Evolutionary conservation across 2,888 invertebrate genomes (phyloP), one percentile per base, ranked within the genome.

Genomic region (Invenusta paracnida): DNA sequence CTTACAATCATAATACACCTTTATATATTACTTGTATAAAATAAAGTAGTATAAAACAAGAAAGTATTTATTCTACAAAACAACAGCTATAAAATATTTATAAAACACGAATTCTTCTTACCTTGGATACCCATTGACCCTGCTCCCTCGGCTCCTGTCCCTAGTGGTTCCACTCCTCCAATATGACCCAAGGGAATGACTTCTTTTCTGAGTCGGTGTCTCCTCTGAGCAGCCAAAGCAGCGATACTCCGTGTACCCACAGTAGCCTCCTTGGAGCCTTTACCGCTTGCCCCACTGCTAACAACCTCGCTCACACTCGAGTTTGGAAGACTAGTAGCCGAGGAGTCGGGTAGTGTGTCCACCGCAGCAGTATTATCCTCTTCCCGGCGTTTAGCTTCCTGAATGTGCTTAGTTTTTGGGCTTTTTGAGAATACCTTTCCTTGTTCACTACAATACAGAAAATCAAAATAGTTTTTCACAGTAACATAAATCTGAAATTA

Each of bases 181-280:
- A 5, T 23, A 5, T 5, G 2, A 5, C 2, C 2, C 2, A 25
- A 5, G 23, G 73, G 73, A 23, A 23, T 5, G 11, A 73, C 73
- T 23, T 73, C 73, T 23, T 73, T 73, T 23, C 27, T 73, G 23
- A 82, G 31, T 29, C 82, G 86, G 13, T 86, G 85, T 17, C 86
- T 85, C 0, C 86, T 85, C 28, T 30, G 84, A 25, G 90, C 90
- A 2, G 91, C 91, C 84, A 90, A 87, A 1, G 90, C 90, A 5
- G 90, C 90, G 66, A 91, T 91, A 88, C 88, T 90, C 82, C 91
- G 87, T 0, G 91, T 91, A 85, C 89, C 90, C 13, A 89, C 88
- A 23, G 89, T 86, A 23, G 90, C 90, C 31, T 89, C 88, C 28
- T 2, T 13, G 1, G 13, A n/a, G 2, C 11, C 2, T 2, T 27